Percentiles rank a stretch among this genome's conserved stretches.
Conservation (phyloP, 2,113 vertebrate species). For the Aptenodytes patagonicus region DNA sequence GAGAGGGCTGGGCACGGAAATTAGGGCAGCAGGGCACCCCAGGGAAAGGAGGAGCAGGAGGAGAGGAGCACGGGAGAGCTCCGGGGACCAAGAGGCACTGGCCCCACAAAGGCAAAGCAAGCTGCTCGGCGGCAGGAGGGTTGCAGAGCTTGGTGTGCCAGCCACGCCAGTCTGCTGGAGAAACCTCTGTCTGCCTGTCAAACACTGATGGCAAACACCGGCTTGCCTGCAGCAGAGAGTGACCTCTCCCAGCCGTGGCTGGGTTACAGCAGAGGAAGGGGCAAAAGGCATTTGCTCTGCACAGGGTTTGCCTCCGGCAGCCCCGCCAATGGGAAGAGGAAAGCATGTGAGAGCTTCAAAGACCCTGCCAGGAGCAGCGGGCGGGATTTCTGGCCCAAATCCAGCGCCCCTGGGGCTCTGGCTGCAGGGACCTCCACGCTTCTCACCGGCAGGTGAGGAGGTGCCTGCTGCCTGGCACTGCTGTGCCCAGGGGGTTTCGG, state of each 20-base stretch:
- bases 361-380: not conserved
- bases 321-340: not conserved
- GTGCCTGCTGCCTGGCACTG: not conserved
- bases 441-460: not conserved
- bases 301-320: not conserved
- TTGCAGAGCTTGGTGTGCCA: not conserved
- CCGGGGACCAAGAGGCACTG: not conserved
- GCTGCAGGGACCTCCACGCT: not conserved
- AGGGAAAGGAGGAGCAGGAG: not conserved
- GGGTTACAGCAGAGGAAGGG: not conserved
- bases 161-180: not conserved
- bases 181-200: not conserved
- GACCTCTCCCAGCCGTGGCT: not conserved
- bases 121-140: accelerated
- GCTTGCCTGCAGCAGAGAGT: not conserved
- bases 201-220: accelerated
- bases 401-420: not conserved
- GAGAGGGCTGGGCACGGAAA: not conserved
- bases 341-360: not conserved
- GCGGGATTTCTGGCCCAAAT: not conserved
- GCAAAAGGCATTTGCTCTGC: not conserved
- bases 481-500: not conserved
- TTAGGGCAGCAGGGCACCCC: not conserved
- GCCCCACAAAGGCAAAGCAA: not conserved
- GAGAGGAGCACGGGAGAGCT: not conserved